Base-by-base conservation (phyloP, 2,888 invertebrate species). In the Orthonychiurus folsomi region DNA sequence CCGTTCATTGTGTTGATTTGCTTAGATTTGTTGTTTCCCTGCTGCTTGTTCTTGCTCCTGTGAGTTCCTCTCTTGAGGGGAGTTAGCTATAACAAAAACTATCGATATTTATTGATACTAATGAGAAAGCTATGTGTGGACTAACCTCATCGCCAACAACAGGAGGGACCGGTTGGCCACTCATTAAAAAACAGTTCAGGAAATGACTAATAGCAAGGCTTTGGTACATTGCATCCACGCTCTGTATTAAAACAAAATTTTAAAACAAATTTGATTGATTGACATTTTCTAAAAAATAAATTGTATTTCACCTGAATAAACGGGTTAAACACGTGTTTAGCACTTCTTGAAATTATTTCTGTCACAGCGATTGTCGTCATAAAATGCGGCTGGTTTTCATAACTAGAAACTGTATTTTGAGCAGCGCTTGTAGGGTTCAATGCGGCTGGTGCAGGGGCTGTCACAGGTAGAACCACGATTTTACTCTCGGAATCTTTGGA, bases 161-260 rank as follows among this genome's bases (percentile, higher is more conserved):
- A 68, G 85, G 81, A 0, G 89, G 85, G 75, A 86, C 83, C 56
- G 85, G 81, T 63, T 83, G 81, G 61, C 86, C 87, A 1, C 86
- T 85, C 62, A 93, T 92, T 60, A 99, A 78, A 75, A 94, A 84
- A 76, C 97, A 97, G 79, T 96, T 99, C 66, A 99, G 82, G 79
- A 97, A 97, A 78, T 97, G 99, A 66, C 93, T 89, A 61, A 94
- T 87, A 1, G 92, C 94, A 1, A 88, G 84, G 0, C 95, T 88
- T 67, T 94, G 80, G 76, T 88, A 88, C 87, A 94, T 90, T 75
- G 91, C 82, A 77, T 95, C 95, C 60, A 89, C 88, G 63, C 86
- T 85, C 85, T 87, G 76, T 59, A n/a, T n/a, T n/a, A 77, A 60
- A 64, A 50, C 54, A 69, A 63, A 61, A 23, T n/a, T n/a, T n/a